Percentiles rank a stretch among this genome's conserved stretches.
These are phyloP conservation scores for Cephus spinipes DNA, from an alignment of 2,888 invertebrate species.

Conservation along the genomic window DNA sequence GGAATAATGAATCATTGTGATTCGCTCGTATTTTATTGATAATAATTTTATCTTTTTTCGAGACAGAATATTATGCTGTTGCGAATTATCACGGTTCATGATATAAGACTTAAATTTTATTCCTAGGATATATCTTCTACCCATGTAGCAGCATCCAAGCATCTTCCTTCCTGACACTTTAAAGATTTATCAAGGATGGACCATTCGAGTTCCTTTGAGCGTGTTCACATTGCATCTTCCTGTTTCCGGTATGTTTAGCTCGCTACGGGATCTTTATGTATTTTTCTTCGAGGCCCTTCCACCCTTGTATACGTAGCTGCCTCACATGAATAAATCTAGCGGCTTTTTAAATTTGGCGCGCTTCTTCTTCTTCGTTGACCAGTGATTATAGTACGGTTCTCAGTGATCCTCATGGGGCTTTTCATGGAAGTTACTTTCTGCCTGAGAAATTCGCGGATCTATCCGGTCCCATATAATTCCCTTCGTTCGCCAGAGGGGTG, in stretches of 20 bases:
- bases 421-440: background rate
- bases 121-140: background rate
- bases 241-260: background rate
- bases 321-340: constrained; percentile 18
- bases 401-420: background rate
- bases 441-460: background rate
- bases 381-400: constrained; percentile 41
- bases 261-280: background rate
- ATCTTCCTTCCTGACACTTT: background rate
- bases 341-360: constrained; percentile 40
- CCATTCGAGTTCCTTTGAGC: background rate
- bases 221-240: background rate
- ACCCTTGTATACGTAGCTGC: background rate
- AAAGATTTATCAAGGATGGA: background rate
- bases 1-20: background rate
- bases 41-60: background rate
- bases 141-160: background rate
- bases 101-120: background rate
- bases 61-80: background rate
- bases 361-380: constrained; percentile 44
- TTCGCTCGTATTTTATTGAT: background rate
- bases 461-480: background rate
- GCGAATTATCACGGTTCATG: background rate
- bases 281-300: background rate
- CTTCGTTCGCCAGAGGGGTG: constrained; percentile 21